These are phyloP conservation scores for Drosophila robusta DNA, from an alignment of 2,888 invertebrate genomes.

Conservation along the genomic window DNA sequence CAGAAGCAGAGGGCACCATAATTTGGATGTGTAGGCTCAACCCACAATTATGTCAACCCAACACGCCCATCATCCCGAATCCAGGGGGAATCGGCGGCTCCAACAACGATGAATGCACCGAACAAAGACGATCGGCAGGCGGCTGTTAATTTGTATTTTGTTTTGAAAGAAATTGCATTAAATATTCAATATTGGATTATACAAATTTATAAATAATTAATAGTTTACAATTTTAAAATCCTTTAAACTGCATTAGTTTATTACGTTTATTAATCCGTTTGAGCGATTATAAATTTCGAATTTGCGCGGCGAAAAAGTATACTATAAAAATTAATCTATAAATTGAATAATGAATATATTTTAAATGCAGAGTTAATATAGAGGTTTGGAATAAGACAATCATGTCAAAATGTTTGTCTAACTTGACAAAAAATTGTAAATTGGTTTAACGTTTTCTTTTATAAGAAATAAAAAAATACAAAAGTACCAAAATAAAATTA, in stretches of 20 bases:
- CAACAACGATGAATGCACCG: neutral
- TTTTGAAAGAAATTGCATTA: neutral
- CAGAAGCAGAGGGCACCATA: constrained; percentile 2
- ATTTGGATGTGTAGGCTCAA: neutral
- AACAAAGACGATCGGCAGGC: neutral
- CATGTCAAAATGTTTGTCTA: too few relatives aligned
- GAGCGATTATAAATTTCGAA: too few relatives aligned
- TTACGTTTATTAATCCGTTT: too few relatives aligned
- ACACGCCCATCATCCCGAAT: neutral
- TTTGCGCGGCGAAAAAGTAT: neutral
- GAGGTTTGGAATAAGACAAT: too few relatives aligned
- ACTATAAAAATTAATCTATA: neutral
- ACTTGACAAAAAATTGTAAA: too few relatives aligned
- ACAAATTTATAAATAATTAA: too few relatives aligned
- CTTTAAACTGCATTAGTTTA: too few relatives aligned
- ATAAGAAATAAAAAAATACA: neutral
- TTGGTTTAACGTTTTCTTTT: too few relatives aligned
- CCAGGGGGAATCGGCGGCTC: neutral
- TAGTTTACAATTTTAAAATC: neutral
- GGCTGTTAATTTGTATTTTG: neutral
- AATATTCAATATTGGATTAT: neutral
- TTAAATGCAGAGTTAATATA: too few relatives aligned
- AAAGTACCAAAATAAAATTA: neutral
- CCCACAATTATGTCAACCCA: neutral
- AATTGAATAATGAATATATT: too few relatives aligned